Percentiles rank a stretch among this genome's conserved stretches.
These are phyloP conservation scores for Orchestes rusci DNA, from an alignment of 2,888 invertebrate species.

Conservation along the genomic window DNA sequence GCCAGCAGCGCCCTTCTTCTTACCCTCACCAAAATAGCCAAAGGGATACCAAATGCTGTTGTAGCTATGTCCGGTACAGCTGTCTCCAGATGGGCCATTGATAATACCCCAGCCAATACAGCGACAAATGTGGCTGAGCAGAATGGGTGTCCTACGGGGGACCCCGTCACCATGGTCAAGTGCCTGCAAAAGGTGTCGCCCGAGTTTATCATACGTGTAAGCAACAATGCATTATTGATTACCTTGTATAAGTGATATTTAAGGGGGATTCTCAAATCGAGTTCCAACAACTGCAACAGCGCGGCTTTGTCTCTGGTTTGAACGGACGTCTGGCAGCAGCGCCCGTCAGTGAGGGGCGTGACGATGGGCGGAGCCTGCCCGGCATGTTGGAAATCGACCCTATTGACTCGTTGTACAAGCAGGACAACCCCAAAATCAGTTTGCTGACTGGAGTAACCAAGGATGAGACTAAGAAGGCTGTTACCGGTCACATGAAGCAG, in stretches of 20 bases:
- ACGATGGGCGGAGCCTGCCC: slow-evolving; percentile 62
- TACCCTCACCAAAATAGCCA: slow-evolving; percentile 57
- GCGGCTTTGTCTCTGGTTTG: slow-evolving; percentile 57
- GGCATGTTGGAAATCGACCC: slow-evolving; percentile 58
- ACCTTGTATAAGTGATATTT: background rate
- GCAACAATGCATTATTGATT: slow-evolving; percentile 4
- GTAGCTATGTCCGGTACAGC: slow-evolving; percentile 71
- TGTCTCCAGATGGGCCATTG: slow-evolving; percentile 62
- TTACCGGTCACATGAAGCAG: slow-evolving; percentile 47
- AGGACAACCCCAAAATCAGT: slow-evolving; percentile 51
- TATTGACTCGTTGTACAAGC: slow-evolving; percentile 51
- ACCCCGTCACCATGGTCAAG: slow-evolving; percentile 55
- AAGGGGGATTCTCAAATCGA: slow-evolving; percentile 56
- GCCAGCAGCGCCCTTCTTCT: slow-evolving; percentile 66
- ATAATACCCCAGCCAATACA: slow-evolving; percentile 55
- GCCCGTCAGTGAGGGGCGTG: slow-evolving; percentile 59
- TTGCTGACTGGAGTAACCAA: slow-evolving; percentile 66
- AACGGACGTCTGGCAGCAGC: slow-evolving; percentile 56
- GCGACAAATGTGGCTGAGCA: slow-evolving; percentile 54
- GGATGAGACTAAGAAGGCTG: slow-evolving; percentile 61
- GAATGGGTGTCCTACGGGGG: slow-evolving; percentile 55
- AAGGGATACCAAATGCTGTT: slow-evolving; percentile 52
- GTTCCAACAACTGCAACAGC: slow-evolving; percentile 49
- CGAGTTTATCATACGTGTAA: slow-evolving; percentile 44
- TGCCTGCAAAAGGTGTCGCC: slow-evolving; percentile 54